Conservation (phyloP, 2,113 vertebrate genomes). For the Alexandromys fortis region DNA sequence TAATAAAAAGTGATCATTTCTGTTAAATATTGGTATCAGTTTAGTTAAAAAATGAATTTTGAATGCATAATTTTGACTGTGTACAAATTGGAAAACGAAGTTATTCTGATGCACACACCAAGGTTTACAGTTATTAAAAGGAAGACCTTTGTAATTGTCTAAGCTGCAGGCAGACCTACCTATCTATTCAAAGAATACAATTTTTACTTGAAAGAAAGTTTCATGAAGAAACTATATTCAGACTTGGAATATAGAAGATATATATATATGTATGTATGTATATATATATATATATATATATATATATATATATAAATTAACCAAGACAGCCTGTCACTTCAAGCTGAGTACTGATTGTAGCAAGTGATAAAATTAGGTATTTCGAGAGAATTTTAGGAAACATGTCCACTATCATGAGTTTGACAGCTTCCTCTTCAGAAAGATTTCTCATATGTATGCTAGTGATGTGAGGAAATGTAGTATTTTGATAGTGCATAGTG, state of each 20-base stretch:
- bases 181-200: not conserved
- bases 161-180: not conserved
- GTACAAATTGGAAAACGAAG: not conserved
- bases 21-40: not conserved
- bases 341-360: constrained; percentile 41
- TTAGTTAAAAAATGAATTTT: not conserved
- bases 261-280: too few species aligned
- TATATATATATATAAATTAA: constrained; percentile 35
- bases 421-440: not conserved
- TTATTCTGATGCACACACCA: not conserved
- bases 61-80: not conserved
- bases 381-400: constrained; percentile 56
- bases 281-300: not conserved
- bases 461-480: not conserved
- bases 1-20: not conserved
- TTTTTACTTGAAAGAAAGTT: constrained; percentile 45
- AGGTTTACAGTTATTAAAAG: not conserved
- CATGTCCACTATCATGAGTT: not conserved
- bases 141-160: not conserved
- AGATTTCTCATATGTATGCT: not conserved
- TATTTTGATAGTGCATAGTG: constrained; percentile 42
- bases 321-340: constrained; percentile 24
- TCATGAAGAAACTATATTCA: constrained; percentile 17
- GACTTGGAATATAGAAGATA: not conserved
- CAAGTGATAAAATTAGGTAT: constrained; percentile 29